Evolutionary conservation across 2,113 vertebrate genomes (phyloP).

Genomic region (Antechinus flavipes): DNA sequence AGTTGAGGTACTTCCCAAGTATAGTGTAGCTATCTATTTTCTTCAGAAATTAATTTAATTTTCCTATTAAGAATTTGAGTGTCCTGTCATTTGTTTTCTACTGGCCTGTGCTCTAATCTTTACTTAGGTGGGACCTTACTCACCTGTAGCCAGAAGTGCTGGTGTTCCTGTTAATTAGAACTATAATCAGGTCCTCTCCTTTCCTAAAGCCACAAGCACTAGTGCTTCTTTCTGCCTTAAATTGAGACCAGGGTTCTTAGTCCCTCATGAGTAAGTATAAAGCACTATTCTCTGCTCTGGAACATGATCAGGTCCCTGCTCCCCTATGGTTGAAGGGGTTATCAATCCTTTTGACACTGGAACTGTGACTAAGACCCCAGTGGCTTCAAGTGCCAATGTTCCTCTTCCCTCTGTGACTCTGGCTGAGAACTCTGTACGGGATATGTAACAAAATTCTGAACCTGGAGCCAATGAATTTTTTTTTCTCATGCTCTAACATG

Average conservation of each 20-base stretch:
- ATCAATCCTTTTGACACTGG: neutral
- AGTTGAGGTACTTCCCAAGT: no score
- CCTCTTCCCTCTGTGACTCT: neutral
- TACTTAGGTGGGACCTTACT: no score
- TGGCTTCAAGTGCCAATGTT: neutral
- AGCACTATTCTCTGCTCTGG: neutral
- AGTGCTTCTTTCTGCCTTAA: neutral
- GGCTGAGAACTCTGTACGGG: neutral
- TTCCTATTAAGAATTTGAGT: no score
- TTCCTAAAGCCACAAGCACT: neutral
- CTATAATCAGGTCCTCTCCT: neutral
- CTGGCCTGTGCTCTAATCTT: no score
- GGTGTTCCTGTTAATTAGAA: neutral
- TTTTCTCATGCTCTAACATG: neutral
- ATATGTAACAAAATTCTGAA: neutral
- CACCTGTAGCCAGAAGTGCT: no score
- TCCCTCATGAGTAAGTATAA: neutral
- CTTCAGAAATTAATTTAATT: no score
- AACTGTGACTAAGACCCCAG: neutral
- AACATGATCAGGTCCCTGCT: neutral
- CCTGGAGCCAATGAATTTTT: neutral
- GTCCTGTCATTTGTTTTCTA: no score
- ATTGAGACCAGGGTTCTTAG: neutral
- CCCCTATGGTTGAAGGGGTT: fast-evolving
- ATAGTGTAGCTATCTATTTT: no score